These are phyloP conservation scores for Oreortyx pictus DNA, from an alignment of 2,797 vertebrate genomes.

Conservation along the genomic window DNA sequence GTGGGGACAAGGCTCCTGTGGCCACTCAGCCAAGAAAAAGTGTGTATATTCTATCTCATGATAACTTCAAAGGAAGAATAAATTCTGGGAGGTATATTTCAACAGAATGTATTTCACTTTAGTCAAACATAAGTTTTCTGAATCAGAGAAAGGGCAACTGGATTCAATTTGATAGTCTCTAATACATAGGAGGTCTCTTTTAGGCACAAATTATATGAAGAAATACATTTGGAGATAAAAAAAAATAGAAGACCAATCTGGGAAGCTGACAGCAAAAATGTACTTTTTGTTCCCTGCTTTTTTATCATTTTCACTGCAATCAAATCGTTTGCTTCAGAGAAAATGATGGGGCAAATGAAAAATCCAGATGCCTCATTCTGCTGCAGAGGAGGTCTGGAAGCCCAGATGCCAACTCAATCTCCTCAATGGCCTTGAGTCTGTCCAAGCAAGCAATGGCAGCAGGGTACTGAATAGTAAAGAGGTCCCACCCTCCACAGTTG, in stretches of 20 bases:
- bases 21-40: neutral
- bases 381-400: neutral
- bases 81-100: neutral
- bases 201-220: neutral
- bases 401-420: neutral
- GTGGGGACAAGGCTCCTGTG: neutral
- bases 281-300: neutral
- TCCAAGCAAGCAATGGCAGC: neutral
- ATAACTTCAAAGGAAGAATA: neutral
- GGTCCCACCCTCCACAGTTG: neutral
- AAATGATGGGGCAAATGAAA: neutral
- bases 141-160: neutral
- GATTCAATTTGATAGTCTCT: constrained; percentile 30
- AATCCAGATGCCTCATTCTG: neutral
- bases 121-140: constrained; percentile 41
- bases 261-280: neutral
- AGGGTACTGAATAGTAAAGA: neutral
- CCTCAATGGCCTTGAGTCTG: neutral
- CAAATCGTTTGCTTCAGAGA: neutral
- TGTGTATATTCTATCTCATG: neutral
- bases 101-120: constrained; percentile 11
- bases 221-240: neutral
- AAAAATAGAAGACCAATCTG: neutral
- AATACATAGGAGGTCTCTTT: constrained; percentile 10
- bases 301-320: neutral